Base-by-base conservation (phyloP, 2,888 invertebrate species). In the Lutraria lutraria region DNA sequence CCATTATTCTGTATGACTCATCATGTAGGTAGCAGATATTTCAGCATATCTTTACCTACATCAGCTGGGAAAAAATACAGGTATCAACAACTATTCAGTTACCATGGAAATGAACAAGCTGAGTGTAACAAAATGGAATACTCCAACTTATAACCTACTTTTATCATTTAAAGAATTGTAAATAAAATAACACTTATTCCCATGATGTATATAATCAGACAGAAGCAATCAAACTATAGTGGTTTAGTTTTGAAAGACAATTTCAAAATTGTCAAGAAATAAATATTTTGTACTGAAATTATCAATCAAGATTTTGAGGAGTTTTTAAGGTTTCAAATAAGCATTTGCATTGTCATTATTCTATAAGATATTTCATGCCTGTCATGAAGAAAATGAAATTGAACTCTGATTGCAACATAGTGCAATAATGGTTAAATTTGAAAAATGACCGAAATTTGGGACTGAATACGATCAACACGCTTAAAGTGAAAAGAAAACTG, bases 31-130 rank as follows among this genome's bases (percentile, higher is more conserved):
- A 25, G n/a, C 54, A 83, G 60, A 56, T 54, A 80, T 76, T 76
- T 76, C 76, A 83, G 52, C 34, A 43, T 25, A 83, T 56, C 79
- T 89, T 53, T 76, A 80, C 85, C 86, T 85, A 80, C 80, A 88
- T 83, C 86, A 80, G 81, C 81, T 81, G 68, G 76, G 68, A 79
- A 31, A n/a, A n/a, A 72, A 84, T 88, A 88, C 90, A 90, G 90
- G 90, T 90, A 90, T 54, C 82, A 86, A 87, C 85, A 87, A 88
- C 88, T 80, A 88, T 88, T 83, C 21, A 13, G 86, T 91, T 82
- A 25, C 89, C 89, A 89, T 91, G 88, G 91, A 25, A 86, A 91
- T 89, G 81, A 86, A 56, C 76, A 84, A 89, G 76, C 88, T 86
- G 89, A 88, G 87, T 88, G 86, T 88, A 88, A 89, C 87, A 91